Base-by-base conservation (phyloP, 2,888 invertebrate species). In the Caenorhabditis sulstoni region DNA sequence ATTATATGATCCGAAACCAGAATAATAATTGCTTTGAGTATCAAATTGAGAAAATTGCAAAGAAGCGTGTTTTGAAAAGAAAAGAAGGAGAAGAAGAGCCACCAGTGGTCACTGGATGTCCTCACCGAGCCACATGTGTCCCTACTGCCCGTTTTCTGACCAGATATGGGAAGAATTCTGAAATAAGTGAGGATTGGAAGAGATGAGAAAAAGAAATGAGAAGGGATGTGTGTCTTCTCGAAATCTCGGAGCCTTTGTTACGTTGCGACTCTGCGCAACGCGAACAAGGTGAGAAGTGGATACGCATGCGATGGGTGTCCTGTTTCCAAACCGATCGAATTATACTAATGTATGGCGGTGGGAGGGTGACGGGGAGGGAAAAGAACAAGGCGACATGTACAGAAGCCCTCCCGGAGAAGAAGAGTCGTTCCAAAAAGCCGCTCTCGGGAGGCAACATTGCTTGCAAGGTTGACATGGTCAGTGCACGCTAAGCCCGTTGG, bases 251-350 rank as follows among this genome's bases (percentile, higher is more conserved):
- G 59, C 52, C 52, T 41, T 41, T 41, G 41, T 41, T 41, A 41
- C 41, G 41, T 41, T 41, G 11, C 11, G 23, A 5, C 49, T 39
- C 16, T 59, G 59, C 41, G 64, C 53, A 71, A 55, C 29, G 49
- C 50, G 64, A 73, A 71, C 71, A 73, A 73, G 64, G 73, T 73
- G 73, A 73, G 62, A 73, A 73, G 73, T 73, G 73, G 64, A 58
- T 50, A 71, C 49, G 73, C 73, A 73, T 65, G 64, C 64, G 11
- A 64, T 41, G 41, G 64, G 73, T 73, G 73, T 73, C 64, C 49
- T 22, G 73, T 73, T 73, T 73, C 71, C 47, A 55, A 71, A 64
- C 62, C 71, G 62, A 71, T 57, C 45, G 73, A 73, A 73, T 64
- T 65, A 64, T 64, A 64, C 73, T 73, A 65, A 73, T 73, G 73